These are phyloP conservation scores for Trematomus loennbergii DNA, from an alignment of 2,113 vertebrate species.

Conservation along the genomic window DNA sequence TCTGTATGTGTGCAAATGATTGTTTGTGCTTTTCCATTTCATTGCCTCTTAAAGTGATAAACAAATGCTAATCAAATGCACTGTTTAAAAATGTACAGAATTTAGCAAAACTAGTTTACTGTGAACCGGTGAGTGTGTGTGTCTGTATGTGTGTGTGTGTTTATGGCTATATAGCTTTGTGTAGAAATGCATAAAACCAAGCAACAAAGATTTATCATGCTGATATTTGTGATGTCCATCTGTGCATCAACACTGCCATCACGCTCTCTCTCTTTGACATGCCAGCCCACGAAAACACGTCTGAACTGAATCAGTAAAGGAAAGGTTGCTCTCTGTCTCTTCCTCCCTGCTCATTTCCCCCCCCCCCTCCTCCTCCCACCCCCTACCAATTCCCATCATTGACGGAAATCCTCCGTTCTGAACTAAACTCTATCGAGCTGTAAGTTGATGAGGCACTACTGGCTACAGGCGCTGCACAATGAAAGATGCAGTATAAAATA, in stretches of 20 bases:
- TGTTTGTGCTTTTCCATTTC: not conserved
- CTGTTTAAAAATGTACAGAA: conserved; percentile 17
- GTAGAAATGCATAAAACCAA: conserved; percentile 35
- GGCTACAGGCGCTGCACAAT: conserved; percentile 45
- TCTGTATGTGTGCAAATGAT: not conserved
- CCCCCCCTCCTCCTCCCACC: conserved; percentile 17
- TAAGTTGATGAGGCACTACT: conserved; percentile 63
- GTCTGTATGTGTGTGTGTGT: conserved; percentile 8
- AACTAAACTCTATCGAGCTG: conserved; percentile 52
- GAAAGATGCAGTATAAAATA: conserved; percentile 48
- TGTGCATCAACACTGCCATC: conserved; percentile 36
- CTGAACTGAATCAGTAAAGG: conserved; percentile 1
- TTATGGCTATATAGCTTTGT: not conserved
- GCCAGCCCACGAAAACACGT: conserved; percentile 28
- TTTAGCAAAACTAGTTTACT: conserved; percentile 9
- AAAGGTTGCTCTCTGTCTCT: conserved; percentile 23
- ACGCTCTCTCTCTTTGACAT: conserved; percentile 29
- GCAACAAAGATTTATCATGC: conserved; percentile 32
- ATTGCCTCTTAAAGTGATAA: conserved; percentile 8
- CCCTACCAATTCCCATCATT: conserved; percentile 37
- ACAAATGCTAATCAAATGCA: conserved; percentile 11
- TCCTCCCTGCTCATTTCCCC: conserved; percentile 13
- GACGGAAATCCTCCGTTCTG: conserved; percentile 53
- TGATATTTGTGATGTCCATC: conserved; percentile 41
- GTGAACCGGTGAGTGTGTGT: not conserved